Evolutionary conservation across 2,113 vertebrate species (phyloP).

Genomic region (Propithecus coquereli): DNA sequence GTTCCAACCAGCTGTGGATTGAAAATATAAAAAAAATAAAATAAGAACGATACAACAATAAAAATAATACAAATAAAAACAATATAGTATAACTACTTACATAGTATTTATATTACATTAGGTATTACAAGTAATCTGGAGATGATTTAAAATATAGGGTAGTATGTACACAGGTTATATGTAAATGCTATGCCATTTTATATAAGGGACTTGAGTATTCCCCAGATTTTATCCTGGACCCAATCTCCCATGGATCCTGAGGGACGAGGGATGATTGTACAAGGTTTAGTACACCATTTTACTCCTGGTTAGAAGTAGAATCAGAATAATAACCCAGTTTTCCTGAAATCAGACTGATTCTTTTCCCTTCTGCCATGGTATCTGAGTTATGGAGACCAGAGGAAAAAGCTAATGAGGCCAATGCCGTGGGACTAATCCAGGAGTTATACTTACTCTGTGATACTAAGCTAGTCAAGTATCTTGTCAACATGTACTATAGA

Average conservation of each 20-base stretch:
- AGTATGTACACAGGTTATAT: background rate
- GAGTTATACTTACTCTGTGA: background rate
- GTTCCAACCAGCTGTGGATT: background rate
- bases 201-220: background rate
- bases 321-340: background rate
- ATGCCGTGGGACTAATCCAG: background rate
- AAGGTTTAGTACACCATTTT: background rate
- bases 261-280: background rate
- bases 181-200: background rate
- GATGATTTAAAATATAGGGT: background rate
- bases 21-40: background rate
- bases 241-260: background rate
- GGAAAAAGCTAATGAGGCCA: background rate
- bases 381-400: background rate
- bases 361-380: background rate
- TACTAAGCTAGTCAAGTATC: background rate
- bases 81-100: background rate
- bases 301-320: background rate
- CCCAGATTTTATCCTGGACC: background rate
- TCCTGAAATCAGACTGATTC: background rate
- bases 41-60: background rate
- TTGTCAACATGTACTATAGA: background rate
- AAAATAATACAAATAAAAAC: background rate
- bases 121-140: background rate
- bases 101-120: background rate